A percentile compares a stretch with the other conserved stretches of the same genome.
These are phyloP conservation scores for Rhyacophila brunnea DNA, from an alignment of 1,140 invertebrate genomes.

Conservation along the genomic window DNA sequence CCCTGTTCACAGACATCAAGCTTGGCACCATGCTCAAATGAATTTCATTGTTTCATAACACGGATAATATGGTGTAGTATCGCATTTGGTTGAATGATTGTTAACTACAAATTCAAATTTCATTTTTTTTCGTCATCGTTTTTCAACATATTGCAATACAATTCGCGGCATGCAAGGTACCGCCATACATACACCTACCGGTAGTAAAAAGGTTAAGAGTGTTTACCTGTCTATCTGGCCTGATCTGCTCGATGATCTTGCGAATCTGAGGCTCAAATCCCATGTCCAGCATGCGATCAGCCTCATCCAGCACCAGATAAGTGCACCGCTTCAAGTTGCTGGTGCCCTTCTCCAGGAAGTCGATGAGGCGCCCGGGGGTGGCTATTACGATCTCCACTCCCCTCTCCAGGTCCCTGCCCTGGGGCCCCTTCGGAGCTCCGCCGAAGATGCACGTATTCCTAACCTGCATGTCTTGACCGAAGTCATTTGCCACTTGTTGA, in stretches of 20 bases:
- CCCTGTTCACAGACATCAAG: no score
- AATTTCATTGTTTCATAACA: no score
- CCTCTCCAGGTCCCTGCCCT: slow-evolving; percentile 74
- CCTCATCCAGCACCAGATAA: slow-evolving; percentile 92
- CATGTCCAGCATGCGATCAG: slow-evolving; percentile 96
- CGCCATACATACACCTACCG: no score
- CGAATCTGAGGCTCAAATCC: slow-evolving; percentile 95
- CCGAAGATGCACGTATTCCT: slow-evolving; percentile 88
- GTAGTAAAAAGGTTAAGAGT: no score
- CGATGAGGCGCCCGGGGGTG: slow-evolving; percentile 87
- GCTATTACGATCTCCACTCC: slow-evolving; percentile 83
- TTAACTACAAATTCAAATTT: no score
- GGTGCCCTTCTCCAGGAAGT: slow-evolving; percentile 82
- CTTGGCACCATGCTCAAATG: no score
- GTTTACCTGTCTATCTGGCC: slow-evolving; percentile 79
- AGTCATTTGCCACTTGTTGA: slow-evolving; percentile 84
- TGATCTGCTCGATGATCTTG: slow-evolving; percentile 88
- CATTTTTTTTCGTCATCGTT: no score
- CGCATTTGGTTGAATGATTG: no score
- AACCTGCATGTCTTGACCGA: slow-evolving; percentile 73
- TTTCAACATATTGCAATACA: no score
- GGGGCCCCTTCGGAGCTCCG: slow-evolving; percentile 83
- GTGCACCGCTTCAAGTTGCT: slow-evolving; percentile 85
- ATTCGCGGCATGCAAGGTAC: no score
- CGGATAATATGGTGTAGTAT: no score